These are phyloP conservation scores for Bibio marci DNA, from an alignment of 2,888 invertebrate species.

Conservation along the genomic window DNA sequence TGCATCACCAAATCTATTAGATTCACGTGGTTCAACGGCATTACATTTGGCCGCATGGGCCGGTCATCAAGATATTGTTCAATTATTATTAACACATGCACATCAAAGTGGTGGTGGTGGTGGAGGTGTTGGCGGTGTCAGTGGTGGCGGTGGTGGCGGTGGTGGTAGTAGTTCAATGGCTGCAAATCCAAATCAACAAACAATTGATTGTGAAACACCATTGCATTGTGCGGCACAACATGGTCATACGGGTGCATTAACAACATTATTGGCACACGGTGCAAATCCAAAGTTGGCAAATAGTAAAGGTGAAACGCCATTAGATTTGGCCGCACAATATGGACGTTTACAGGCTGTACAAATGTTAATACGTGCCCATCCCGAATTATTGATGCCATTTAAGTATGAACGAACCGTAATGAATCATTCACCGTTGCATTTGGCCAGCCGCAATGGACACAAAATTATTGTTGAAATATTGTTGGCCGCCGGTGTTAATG, in stretches of 20 bases:
- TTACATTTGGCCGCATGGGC: constrained; percentile 91
- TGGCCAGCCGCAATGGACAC: constrained; percentile 85
- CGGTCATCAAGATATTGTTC: constrained; percentile 77
- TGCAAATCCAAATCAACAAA: constrained; percentile 70
- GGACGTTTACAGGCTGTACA: constrained; percentile 74
- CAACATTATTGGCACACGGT: constrained; percentile 62
- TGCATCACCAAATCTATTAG: constrained; percentile 76
- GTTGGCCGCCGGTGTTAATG: constrained; percentile 69
- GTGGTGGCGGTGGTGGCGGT: too few species aligned
- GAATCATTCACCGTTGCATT: constrained; percentile 75
- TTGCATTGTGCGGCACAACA: constrained; percentile 87
- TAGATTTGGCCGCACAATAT: constrained; percentile 89
- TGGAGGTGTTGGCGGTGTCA: too few species aligned
- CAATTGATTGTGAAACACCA: constrained; percentile 79
- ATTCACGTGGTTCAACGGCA: constrained; percentile 81
- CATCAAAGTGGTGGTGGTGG: too few species aligned
- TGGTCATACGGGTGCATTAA: constrained; percentile 74
- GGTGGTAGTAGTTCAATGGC: too few species aligned
- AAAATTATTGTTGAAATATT: constrained; percentile 69
- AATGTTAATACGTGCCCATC: constrained; percentile 65
- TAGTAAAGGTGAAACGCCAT: constrained; percentile 72
- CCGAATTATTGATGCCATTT: constrained; percentile 61
- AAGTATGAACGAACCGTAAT: constrained; percentile 38
- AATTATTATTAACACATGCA: constrained; percentile 62
- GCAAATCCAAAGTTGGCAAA: constrained; percentile 82